Evolutionary conservation across 2,113 vertebrate genomes (phyloP).

Genomic region (Ancistrus triradiatus): DNA sequence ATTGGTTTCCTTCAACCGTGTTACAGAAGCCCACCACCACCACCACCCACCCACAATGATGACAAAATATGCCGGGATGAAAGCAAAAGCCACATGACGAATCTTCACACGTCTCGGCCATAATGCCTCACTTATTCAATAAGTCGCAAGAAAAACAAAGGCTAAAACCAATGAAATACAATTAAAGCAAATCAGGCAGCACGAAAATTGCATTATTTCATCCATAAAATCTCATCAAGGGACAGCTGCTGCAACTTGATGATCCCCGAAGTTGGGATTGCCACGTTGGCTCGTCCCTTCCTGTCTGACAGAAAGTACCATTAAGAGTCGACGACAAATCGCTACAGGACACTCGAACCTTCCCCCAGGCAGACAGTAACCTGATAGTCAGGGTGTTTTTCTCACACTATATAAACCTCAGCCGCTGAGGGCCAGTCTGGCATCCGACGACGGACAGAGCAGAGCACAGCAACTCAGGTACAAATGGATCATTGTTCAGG

Average conservation of each 20-base stretch:
- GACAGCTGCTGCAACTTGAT: slow-evolving; percentile 11
- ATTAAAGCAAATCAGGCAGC: slow-evolving; percentile 36
- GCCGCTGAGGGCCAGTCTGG: slow-evolving; percentile 3
- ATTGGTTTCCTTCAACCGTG: not conserved
- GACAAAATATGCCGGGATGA: slow-evolving; percentile 6
- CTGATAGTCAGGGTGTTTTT: slow-evolving; percentile 22
- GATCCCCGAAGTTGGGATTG: not conserved
- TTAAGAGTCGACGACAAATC: slow-evolving; percentile 1
- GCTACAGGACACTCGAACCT: not conserved
- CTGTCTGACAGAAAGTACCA: slow-evolving; percentile 9
- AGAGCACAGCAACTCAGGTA: slow-evolving; percentile 7
- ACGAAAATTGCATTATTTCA: slow-evolving; percentile 33
- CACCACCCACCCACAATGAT: slow-evolving; percentile 23
- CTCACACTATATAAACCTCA: slow-evolving; percentile 38
- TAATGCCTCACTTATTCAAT: slow-evolving; percentile 37
- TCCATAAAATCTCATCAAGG: slow-evolving; percentile 31
- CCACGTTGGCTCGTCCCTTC: not conserved
- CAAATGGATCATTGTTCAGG: not conserved
- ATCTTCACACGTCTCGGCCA: slow-evolving; percentile 32
- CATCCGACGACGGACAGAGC: too few species aligned
- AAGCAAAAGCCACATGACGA: slow-evolving; percentile 24
- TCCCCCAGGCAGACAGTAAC: slow-evolving; percentile 19
- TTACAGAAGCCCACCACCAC: slow-evolving; percentile 25
- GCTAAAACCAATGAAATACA: slow-evolving; percentile 35
- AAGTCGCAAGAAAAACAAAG: slow-evolving; percentile 26